Conservation (phyloP, 1,140 invertebrate genomes). For the Maconellicoccus hirsutus region DNA sequence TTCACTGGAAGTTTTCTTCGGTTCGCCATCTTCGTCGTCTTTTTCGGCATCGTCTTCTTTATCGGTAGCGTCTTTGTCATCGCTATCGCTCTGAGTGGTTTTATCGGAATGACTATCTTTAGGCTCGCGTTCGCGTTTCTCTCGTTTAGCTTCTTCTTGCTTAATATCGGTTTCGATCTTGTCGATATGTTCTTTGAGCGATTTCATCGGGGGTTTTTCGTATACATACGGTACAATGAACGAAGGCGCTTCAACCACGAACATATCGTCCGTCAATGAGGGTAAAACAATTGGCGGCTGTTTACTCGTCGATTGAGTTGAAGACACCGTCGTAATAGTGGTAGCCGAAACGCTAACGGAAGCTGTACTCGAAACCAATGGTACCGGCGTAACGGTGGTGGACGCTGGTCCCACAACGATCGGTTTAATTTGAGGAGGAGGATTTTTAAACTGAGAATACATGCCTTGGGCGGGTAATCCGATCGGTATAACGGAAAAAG, state of each 20-base stretch:
- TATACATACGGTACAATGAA: slow-evolving; percentile 89
- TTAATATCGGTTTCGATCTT: slow-evolving; percentile 46
- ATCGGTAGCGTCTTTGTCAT: slow-evolving; percentile 34
- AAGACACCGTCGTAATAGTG: neutral
- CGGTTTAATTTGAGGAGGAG: slow-evolving; percentile 27
- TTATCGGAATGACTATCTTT: slow-evolving; percentile 23
- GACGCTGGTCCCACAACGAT: slow-evolving; percentile 20
- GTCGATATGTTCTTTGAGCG: slow-evolving; percentile 60
- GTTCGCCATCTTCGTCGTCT: slow-evolving; percentile 28
- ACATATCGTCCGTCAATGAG: slow-evolving; percentile 76
- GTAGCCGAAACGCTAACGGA: neutral
- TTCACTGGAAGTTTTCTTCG: slow-evolving; percentile 25
- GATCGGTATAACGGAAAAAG: slow-evolving; percentile 30
- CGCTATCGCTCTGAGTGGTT: slow-evolving; percentile 28
- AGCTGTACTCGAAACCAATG: neutral
- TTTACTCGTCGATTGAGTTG: slow-evolving; percentile 30
- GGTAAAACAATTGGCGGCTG: slow-evolving; percentile 48
- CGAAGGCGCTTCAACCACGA: slow-evolving; percentile 77
- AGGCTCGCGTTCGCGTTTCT: slow-evolving; percentile 35
- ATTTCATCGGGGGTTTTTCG: slow-evolving; percentile 68
- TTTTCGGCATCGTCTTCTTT: slow-evolving; percentile 40
- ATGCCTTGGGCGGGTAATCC: slow-evolving; percentile 42
- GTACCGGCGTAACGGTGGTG: slow-evolving; percentile 33
- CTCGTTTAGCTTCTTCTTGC: slow-evolving; percentile 36
- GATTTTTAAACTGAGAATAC: slow-evolving; percentile 35